Conservation (phyloP, 2,113 vertebrate species). For the Glaucomys volans region DNA sequence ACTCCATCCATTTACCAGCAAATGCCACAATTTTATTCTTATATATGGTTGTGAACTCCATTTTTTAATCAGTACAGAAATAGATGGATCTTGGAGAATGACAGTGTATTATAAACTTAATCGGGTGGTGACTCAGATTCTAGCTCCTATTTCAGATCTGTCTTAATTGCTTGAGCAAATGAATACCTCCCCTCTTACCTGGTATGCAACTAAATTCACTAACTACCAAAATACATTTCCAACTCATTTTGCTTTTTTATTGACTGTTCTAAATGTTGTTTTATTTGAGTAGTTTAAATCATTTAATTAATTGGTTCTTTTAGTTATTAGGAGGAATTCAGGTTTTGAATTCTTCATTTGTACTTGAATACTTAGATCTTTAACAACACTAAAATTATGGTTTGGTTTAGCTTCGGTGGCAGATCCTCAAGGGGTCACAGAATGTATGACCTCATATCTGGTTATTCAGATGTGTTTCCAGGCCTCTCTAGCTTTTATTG, state of each 20-base stretch:
- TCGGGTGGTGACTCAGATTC: neutral
- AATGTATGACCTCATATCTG: neutral
- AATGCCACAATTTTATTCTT: too few species aligned
- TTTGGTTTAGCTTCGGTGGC: neutral
- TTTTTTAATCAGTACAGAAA: neutral
- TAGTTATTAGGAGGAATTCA: neutral
- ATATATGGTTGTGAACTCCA: too few species aligned
- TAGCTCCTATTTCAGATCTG: neutral
- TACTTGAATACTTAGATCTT: neutral
- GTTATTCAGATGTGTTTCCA: neutral
- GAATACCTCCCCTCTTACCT: neutral
- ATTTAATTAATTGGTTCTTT: neutral
- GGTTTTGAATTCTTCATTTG: neutral
- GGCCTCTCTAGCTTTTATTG: neutral
- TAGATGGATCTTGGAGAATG: neutral
- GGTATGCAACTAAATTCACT: neutral
- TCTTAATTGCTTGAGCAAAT: neutral
- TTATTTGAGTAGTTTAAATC: neutral
- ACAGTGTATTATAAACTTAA: too few species aligned
- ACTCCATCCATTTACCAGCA: too few species aligned
- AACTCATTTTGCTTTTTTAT: conserved; percentile 11
- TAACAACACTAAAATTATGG: neutral
- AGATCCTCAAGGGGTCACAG: neutral
- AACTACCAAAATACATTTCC: neutral
- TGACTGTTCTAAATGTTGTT: neutral